Percentiles rank a stretch among this genome's conserved stretches.
Evolutionary conservation across 2,888 invertebrate genomes (phyloP).

Genomic region (Aleiodes testaceus): DNA sequence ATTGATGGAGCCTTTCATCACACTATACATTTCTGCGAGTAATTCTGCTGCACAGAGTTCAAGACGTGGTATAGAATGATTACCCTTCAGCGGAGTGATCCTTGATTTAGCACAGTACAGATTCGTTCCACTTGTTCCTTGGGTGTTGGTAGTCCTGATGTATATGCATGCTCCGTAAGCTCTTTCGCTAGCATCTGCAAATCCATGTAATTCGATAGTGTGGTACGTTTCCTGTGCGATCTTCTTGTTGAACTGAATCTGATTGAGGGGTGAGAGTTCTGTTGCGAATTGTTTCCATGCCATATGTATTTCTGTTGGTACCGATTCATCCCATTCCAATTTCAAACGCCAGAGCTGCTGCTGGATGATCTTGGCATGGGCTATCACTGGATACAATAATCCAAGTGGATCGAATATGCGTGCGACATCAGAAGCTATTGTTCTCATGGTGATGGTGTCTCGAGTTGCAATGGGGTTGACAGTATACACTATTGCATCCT

Average conservation of each 20-base stretch:
- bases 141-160: background rate
- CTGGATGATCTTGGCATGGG: constrained; percentile 51
- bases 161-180: background rate
- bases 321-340: constrained; percentile 38
- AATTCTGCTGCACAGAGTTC: constrained; percentile 47
- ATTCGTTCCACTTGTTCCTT: background rate
- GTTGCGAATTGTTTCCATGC: constrained; percentile 25
- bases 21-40: constrained; percentile 26
- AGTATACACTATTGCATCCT: constrained; percentile 44
- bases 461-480: constrained; percentile 28
- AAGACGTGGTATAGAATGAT: constrained; percentile 40
- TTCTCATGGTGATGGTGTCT: constrained; percentile 45
- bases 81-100: constrained; percentile 44
- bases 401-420: constrained; percentile 55
- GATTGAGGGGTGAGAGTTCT: constrained; percentile 5
- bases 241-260: constrained; percentile 10
- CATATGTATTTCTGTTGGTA: constrained; percentile 26
- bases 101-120: constrained; percentile 47
- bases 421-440: constrained; percentile 52
- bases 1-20: background rate
- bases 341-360: constrained; percentile 51
- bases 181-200: background rate
- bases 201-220: background rate
- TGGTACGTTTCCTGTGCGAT: no score
- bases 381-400: constrained; percentile 35